Evolutionary conservation across 2,113 vertebrate genomes (phyloP), one percentile per base, ranked within the genome.

Genomic region (Hystrix cristata): DNA sequence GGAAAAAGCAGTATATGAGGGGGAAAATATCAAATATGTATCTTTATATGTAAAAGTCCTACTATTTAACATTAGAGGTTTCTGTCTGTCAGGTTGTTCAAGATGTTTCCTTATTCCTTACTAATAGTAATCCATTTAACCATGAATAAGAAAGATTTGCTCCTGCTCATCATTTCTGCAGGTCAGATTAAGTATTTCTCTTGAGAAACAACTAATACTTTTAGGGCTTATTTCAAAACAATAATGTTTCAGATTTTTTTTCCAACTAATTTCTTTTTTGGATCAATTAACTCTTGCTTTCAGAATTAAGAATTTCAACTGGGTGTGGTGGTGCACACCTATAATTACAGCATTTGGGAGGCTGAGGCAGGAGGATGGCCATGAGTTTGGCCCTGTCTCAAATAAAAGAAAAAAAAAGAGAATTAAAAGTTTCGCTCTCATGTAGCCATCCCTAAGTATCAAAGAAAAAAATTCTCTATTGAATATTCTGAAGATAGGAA

Each of bases 21-120:
- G 46, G n/a, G n/a, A 15, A 29, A 51, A 43, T 80, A 27, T 67
- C 69, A 86, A 71, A 53, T 10, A 55, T 13, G 19, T 12, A 43
- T 82, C 27, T 80, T 88, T 89, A 31, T 72, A 93, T 84, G 89
- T 95, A 94, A 93, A 57, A 46, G 34, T 72, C 80, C 25, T 81
- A 83, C 60, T 13, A 46, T 31, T 86, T 91, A 94, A 74, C 48
- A 82, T 23, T 23, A 79, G 43, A 95, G 19, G 84, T 29, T 96
- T 96, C 84, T 84, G 15, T 96, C 84, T 84, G 15, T 69, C 43
- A 6, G 18, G 84, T 94, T 92, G 48, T 72, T 94, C 43, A 59
- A 94, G 64, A 91, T 81, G 72, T 65, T 90, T 90, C 76, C 38
- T 97, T 94, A 93, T 92, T 67, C 27, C 25, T 60, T 69, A 69